A percentile compares a stretch with the other conserved stretches of the same genome.
Evolutionary conservation across 2,888 invertebrate genomes (phyloP).

Genomic region (Bimastos eiseni): DNA sequence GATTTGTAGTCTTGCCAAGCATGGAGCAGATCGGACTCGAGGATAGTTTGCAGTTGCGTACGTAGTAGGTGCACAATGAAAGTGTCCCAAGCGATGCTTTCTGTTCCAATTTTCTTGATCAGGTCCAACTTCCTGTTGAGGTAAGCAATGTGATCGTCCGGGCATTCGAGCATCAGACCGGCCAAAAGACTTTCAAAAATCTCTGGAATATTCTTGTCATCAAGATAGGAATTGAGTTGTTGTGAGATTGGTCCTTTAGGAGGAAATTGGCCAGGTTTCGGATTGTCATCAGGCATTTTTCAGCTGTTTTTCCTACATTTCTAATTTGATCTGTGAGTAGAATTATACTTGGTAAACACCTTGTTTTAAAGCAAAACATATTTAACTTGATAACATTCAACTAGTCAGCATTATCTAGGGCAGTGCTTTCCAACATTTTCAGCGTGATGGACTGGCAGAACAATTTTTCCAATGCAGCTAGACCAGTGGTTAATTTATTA

Average conservation of each 20-base stretch:
- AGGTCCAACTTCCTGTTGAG: constrained; percentile 55
- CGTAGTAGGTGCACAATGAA: constrained; percentile 54
- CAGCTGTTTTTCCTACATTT: background rate
- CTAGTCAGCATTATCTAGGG: no score
- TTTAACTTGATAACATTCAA: no score
- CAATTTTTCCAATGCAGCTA: no score
- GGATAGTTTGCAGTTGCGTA: constrained; percentile 43
- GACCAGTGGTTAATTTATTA: no score
- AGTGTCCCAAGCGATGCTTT: constrained; percentile 60
- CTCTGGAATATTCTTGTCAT: constrained; percentile 54
- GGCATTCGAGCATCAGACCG: constrained; percentile 57
- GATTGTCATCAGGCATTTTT: background rate
- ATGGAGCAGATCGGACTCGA: constrained; percentile 37
- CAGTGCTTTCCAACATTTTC: no score
- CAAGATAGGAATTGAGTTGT: constrained; percentile 50
- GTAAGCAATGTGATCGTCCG: constrained; percentile 55
- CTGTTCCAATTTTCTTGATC: constrained; percentile 53
- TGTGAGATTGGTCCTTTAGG: constrained; percentile 41
- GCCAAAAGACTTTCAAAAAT: constrained; percentile 59
- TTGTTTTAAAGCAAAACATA: no score
- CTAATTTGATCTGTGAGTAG: background rate
- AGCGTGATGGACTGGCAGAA: no score
- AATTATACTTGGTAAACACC: background rate
- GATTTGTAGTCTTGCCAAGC: background rate
- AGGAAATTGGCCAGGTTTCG: background rate